Conservation (phyloP, 2,888 invertebrate genomes). For the Choreutis nemorana region DNA sequence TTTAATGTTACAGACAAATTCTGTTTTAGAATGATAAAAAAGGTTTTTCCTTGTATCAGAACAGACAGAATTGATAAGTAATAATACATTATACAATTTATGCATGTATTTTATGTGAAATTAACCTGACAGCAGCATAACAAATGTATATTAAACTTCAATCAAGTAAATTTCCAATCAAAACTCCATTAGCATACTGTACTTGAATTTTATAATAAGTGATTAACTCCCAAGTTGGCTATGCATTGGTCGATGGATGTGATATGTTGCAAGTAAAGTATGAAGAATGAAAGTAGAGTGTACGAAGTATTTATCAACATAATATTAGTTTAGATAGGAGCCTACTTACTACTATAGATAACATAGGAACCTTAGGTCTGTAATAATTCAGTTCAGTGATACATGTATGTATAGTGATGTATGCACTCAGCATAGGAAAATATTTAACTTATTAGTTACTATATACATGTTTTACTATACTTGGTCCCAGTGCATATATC, state of each 20-base stretch:
- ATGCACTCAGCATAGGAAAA: constrained; percentile 27
- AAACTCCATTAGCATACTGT: no score
- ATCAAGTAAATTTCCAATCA: no score
- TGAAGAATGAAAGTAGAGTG: constrained; percentile 42
- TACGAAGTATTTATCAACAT: constrained; percentile 60
- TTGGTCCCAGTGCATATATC: constrained; percentile 27
- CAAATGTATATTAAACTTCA: no score
- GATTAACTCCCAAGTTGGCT: no score
- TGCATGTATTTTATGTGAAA: no score
- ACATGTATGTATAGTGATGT: constrained; percentile 9
- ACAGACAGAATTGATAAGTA: no score
- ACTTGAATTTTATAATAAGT: no score
- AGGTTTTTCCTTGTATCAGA: no score
- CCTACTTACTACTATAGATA: constrained; percentile 31
- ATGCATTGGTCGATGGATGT: constrained; percentile 52
- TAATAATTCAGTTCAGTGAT: constrained; percentile 24
- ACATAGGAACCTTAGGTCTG: constrained; percentile 39
- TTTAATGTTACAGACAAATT: no score
- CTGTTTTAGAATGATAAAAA: no score
- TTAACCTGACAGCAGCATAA: no score
- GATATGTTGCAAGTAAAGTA: constrained; percentile 52
- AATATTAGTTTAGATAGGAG: constrained; percentile 50
- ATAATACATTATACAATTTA: no score
- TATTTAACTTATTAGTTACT: constrained; percentile 29
- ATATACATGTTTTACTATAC: constrained; percentile 20